These are phyloP conservation scores for Lagria hirta DNA, from an alignment of 2,888 invertebrate species.

Conservation along the genomic window DNA sequence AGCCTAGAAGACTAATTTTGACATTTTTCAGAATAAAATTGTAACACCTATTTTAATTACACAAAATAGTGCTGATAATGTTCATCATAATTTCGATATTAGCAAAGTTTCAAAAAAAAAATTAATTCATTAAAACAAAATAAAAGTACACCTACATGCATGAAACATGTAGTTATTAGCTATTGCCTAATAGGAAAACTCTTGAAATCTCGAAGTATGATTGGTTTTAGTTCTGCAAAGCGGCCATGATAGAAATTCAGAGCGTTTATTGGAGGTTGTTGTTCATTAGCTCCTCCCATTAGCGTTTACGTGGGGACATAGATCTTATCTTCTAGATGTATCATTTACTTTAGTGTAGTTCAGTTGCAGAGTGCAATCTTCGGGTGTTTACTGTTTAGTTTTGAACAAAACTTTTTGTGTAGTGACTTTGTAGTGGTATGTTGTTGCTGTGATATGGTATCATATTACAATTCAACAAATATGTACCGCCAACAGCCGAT, in stretches of 20 bases:
- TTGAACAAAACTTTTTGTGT: conserved; percentile 3
- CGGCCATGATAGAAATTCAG: conserved; percentile 44
- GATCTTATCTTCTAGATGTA: conserved; percentile 1
- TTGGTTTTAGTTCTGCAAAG: conserved; percentile 35
- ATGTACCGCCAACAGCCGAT: conserved; percentile 56
- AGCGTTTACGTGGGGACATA: conserved; percentile 33
- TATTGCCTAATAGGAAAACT: conserved; percentile 12
- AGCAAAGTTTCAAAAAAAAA: too few relatives aligned
- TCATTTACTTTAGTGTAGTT: conserved; percentile 4
- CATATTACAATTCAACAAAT: conserved; percentile 68
- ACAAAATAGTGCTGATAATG: too few relatives aligned
- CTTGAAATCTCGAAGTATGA: conserved; percentile 10
- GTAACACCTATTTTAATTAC: too few relatives aligned
- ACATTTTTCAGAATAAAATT: too few relatives aligned
- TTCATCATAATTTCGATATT: too few relatives aligned
- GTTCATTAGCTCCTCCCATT: conserved; percentile 38
- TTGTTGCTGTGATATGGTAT: conserved; percentile 61
- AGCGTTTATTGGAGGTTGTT: too few relatives aligned
- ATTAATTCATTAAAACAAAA: too few relatives aligned
- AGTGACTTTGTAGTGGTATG: conserved; percentile 2
- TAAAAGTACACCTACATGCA: too few relatives aligned
- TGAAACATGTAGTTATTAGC: conserved; percentile 17
- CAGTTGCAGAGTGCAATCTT: conserved; percentile 9
- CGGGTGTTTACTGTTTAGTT: conserved; percentile 3
- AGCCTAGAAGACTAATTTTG: too few relatives aligned